These are phyloP conservation scores for Pyrocephalus nanus DNA, from an alignment of 2,797 vertebrate genomes.

Conservation along the genomic window DNA sequence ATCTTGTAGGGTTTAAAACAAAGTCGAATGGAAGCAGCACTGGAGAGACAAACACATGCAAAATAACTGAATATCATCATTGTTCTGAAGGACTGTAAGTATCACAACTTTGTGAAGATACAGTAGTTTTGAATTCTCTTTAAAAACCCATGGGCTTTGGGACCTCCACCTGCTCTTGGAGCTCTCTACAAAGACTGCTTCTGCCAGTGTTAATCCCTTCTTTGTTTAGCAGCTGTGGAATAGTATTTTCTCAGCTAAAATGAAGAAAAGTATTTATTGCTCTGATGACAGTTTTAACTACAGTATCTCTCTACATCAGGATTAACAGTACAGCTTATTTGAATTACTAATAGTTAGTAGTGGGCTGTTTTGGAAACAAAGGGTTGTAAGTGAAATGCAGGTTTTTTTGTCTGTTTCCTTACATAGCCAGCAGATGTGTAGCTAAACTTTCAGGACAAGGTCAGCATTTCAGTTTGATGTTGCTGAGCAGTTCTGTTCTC, in stretches of 20 bases:
- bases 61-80: not conserved
- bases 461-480: not conserved
- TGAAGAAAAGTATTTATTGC: not conserved
- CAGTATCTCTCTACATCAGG: not conserved
- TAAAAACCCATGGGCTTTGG: not conserved
- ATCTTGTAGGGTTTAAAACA: conserved; percentile 71
- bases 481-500: not conserved
- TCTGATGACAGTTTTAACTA: not conserved
- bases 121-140: not conserved
- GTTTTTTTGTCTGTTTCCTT: not conserved
- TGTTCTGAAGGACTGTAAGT: conserved; percentile 24
- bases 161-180: accelerated
- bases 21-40: conserved; percentile 63
- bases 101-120: not conserved
- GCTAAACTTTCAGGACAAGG: not conserved
- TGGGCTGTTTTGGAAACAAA: not conserved
- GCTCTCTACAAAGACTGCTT: not conserved
- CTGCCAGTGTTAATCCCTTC: not conserved
- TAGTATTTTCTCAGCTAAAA: not conserved
- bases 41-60: conserved; percentile 13
- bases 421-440: not conserved
- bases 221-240: not conserved
- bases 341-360: not conserved
- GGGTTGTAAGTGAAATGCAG: not conserved
- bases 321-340: not conserved